Evolutionary conservation across 2,888 invertebrate genomes (phyloP).

Genomic region (Heliconius aoede): DNA sequence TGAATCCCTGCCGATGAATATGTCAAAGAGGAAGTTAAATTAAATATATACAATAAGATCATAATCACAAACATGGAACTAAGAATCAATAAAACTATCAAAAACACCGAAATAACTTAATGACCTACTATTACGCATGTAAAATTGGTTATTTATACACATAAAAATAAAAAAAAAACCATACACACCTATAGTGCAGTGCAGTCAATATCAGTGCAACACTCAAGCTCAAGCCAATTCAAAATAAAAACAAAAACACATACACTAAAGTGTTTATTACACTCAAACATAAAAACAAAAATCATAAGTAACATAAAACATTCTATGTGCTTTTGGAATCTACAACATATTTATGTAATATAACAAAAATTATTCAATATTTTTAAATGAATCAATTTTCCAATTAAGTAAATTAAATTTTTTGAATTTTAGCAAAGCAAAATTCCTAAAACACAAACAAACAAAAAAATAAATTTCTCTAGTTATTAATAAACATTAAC

Average conservation of each 20-base stretch:
- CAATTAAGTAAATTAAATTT: too few species aligned
- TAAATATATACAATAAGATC: too few species aligned
- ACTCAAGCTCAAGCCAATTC: constrained; percentile 28
- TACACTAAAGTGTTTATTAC: constrained; percentile 41
- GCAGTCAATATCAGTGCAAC: constrained; percentile 4
- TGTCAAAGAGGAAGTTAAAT: too few species aligned
- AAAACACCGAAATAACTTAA: too few species aligned
- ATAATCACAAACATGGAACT: too few species aligned
- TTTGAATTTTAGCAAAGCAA: neutral
- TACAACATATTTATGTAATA: neutral
- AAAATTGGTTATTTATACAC: constrained; percentile 19
- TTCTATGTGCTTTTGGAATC: constrained; percentile 26
- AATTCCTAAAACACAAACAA: constrained; percentile 36
- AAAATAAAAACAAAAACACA: constrained; percentile 39
- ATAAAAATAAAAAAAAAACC: constrained; percentile 39
- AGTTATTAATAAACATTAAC: constrained; percentile 34
- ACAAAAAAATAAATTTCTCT: constrained; percentile 40
- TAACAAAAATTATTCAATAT: neutral
- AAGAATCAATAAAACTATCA: too few species aligned
- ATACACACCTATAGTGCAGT: constrained; percentile 51
- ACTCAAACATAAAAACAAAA: constrained; percentile 35
- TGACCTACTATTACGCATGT: too few species aligned
- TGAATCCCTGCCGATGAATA: too few species aligned
- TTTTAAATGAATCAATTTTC: too few species aligned
- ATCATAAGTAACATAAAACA: constrained; percentile 30